Conservation (phyloP, 1,140 invertebrate genomes). For the Drosophila obscura region DNA sequence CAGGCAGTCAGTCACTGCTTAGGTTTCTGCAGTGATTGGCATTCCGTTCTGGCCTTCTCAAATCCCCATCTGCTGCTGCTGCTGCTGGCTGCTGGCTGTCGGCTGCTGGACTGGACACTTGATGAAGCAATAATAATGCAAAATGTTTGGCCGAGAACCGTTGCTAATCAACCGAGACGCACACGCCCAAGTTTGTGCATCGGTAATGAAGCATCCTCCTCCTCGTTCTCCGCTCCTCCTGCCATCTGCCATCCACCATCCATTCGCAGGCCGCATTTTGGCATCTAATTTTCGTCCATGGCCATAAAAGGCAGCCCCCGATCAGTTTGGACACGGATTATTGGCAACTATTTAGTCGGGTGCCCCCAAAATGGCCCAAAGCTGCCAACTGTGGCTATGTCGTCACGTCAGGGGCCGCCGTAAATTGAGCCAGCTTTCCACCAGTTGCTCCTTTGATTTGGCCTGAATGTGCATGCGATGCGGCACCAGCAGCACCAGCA, state of each 20-base stretch:
- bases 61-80: too few species aligned
- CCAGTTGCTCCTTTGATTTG: conserved; percentile 37
- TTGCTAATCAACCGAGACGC: conserved; percentile 57
- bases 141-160: conserved; percentile 50
- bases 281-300: conserved; percentile 77
- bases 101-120: conserved; percentile 8
- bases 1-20: conserved; percentile 38
- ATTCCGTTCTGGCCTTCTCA: conserved; percentile 1
- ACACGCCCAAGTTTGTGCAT: conserved; percentile 69
- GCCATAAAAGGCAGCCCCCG: conserved; percentile 76
- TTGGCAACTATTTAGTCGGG: conserved; percentile 72
- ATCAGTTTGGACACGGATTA: conserved; percentile 81
- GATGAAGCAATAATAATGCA: conserved; percentile 79
- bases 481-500: background rate
- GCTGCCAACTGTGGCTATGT: conserved; percentile 60
- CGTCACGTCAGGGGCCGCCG: conserved; percentile 46
- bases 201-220: conserved; percentile 51
- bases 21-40: conserved; percentile 43
- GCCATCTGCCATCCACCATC: too few species aligned
- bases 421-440: conserved; percentile 41
- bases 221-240: background rate
- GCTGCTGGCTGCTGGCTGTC: background rate
- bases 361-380: conserved; percentile 55
- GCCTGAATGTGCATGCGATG: conserved; percentile 18
- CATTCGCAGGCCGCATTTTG: conserved; percentile 44